phyloP scores from a whole-genome alignment of 2,113 vertebrate genomes.

The Hippolais icterina region DNA sequence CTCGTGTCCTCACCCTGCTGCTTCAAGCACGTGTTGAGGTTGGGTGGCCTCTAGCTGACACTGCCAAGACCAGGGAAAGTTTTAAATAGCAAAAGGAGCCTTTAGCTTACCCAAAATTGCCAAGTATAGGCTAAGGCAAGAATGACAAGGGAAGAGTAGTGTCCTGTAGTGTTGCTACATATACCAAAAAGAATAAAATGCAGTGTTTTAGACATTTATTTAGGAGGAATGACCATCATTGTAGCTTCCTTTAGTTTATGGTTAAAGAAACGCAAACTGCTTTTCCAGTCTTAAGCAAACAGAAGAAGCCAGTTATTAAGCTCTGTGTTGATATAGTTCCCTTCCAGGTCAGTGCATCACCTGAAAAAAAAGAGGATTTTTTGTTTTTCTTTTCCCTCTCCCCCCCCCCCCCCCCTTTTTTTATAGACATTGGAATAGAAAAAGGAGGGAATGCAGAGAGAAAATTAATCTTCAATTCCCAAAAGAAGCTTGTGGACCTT shows the following conservation, averaged over 20 bases:
- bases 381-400: neutral
- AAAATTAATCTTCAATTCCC: neutral
- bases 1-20: neutral
- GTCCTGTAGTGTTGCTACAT: neutral
- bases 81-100: neutral
- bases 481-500: neutral
- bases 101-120: neutral
- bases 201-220: neutral
- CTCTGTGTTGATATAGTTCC: neutral
- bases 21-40: accelerated
- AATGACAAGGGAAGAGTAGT: neutral
- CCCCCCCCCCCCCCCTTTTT: neutral
- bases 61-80: neutral
- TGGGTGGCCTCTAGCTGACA: neutral
- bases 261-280: neutral
- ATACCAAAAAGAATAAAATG: neutral
- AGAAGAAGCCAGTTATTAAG: neutral
- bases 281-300: neutral
- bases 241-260: neutral
- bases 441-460: neutral
- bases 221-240: neutral
- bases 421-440: neutral
- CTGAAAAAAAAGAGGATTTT: neutral
- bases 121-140: neutral
- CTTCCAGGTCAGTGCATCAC: neutral